Base-by-base conservation (phyloP, 2,113 vertebrate species). In the Lasiurus cinereus region DNA sequence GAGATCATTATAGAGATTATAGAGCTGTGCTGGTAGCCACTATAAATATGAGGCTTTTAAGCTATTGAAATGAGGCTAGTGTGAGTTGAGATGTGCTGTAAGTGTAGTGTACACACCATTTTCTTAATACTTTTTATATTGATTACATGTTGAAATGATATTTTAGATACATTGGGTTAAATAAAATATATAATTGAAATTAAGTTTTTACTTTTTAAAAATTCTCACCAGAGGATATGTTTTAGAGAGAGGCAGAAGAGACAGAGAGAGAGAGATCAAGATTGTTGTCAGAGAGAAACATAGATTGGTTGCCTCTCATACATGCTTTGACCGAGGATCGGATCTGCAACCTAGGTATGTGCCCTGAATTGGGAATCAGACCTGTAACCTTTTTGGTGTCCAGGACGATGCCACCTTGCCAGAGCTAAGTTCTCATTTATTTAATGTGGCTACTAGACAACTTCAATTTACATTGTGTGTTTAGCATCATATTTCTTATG, bases 361-460 rank as follows among this genome's bases (percentile, higher is more conserved):
- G 64, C 29, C 13, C 29, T 66, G 64, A 66, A 66, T 15, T 31
- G 5, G 29, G 64, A 66, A 66, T 66, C 29, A 15, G 31, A 66
- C 64, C 14, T 6, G 6, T 15, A n/a, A 66, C 29, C 14, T 66
- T 31, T 66, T n/a, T 66, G 29, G 64, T 31, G 29, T 66, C 31
- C 29, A 66, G 64, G 64, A 66, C 14, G 2, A 66, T 31, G 29
- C 29, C 64, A 66, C 64, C 64, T 31, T 13, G 64, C 29, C 64
- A 66, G 64, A 31, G 64, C 29, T 62, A 92, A 64, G 21, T 66
- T 66, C 83, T 88, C 33, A 79, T 33, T 66, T 87, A 91, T 85
- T 90, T 50, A 88, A 87, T 36, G 43, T 93, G 87, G n/a, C 56
- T 64, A 78, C 70, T 46, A 82, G 86, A 96, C 79, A 90, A 87